phyloP scores from a whole-genome alignment of 2,888 invertebrate species.

The Oasisia sp. region DNA sequence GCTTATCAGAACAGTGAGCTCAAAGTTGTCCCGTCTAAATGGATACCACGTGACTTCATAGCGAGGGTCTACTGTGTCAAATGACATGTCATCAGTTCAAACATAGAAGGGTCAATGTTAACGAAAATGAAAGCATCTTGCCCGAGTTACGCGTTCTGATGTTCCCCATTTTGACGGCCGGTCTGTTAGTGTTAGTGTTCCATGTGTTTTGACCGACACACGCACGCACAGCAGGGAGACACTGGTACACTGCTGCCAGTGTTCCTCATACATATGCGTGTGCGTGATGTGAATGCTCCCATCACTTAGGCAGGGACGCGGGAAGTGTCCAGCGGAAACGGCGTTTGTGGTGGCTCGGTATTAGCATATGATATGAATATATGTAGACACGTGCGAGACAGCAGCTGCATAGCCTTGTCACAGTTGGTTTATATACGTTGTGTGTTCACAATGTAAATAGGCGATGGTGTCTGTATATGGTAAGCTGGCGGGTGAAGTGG shows the following conservation, averaged over 20 bases:
- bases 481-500: slow-evolving; percentile 28
- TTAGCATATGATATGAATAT: background rate
- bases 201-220: background rate
- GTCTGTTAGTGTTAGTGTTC: background rate
- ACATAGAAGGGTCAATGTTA: background rate
- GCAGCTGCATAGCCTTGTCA: background rate
- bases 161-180: background rate
- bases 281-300: background rate
- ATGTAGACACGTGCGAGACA: background rate
- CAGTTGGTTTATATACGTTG: background rate
- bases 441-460: background rate
- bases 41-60: no score
- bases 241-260: background rate
- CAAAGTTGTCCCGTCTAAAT: no score
- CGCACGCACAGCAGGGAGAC: background rate
- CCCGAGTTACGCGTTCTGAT: background rate
- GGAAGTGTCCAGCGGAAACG: background rate
- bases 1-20: no score
- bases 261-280: background rate
- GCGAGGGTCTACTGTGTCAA: background rate
- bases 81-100: background rate
- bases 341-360: background rate
- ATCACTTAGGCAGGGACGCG: background rate
- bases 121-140: background rate
- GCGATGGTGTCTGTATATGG: slow-evolving; percentile 27